Evolutionary conservation across 1,140 invertebrate species (phyloP).

Genomic region (Parapsyche elsis): DNA sequence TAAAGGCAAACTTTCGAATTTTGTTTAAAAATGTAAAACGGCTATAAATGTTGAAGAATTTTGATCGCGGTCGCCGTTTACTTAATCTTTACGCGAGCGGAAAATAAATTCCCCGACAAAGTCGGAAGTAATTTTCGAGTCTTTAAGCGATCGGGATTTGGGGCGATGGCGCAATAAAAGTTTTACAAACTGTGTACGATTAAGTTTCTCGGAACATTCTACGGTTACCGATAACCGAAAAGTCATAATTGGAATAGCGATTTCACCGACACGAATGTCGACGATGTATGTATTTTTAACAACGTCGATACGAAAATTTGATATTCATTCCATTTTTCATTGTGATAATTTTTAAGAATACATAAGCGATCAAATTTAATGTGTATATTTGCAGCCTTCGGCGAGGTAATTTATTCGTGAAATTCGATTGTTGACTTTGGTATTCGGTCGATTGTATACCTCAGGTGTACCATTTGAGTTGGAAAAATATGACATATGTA

Average conservation of each 20-base stretch:
- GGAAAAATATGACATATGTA: conserved; percentile 16
- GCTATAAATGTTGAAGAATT: conserved; percentile 21
- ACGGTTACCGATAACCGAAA: conserved; percentile 13
- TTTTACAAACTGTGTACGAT: conserved; percentile 30
- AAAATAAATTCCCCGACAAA: conserved; percentile 22
- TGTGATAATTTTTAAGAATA: background rate
- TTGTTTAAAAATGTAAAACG: too few species aligned
- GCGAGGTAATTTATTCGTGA: background rate
- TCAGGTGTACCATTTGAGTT: conserved; percentile 18
- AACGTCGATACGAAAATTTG: too few species aligned
- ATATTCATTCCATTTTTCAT: background rate
- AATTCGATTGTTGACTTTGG: conserved; percentile 34
- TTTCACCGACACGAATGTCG: background rate
- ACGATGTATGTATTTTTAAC: background rate
- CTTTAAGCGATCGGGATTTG: conserved; percentile 28
- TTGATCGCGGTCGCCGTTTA: conserved; percentile 27
- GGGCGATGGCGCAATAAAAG: conserved; percentile 29
- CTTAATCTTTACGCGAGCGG: conserved; percentile 31
- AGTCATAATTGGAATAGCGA: conserved; percentile 19
- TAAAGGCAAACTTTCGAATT: too few species aligned
- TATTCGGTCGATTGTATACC: background rate
- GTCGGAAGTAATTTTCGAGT: conserved; percentile 33
- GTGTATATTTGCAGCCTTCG: background rate
- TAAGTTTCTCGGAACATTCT: conserved; percentile 6
- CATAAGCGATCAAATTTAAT: background rate